Evolutionary conservation across 2,113 vertebrate genomes (phyloP), one percentile per base, ranked within the genome.

Genomic region (Solea solea): DNA sequence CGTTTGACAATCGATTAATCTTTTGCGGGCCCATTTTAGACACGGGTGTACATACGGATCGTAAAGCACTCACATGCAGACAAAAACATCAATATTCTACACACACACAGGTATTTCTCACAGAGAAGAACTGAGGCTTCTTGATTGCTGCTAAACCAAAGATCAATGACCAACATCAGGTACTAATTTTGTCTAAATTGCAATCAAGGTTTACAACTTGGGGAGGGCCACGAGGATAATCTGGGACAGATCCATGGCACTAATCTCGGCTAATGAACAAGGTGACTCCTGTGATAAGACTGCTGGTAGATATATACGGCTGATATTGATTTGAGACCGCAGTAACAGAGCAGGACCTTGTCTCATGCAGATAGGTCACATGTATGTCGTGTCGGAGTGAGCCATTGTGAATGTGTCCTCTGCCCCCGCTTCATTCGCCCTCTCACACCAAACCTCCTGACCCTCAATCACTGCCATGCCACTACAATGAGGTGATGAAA

Each of bases 261-360:
- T 89, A 82, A 89, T 90, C 84, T 81, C 21, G 46, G 51, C 78
- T 90, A 90, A 90, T 90, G 89, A 91, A 90, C 86, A 91, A 91
- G 85, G 89, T 88, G 88, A 89, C 86, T 86, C 60, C 27, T 46
- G 82, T 83, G 88, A 90, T 90, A 90, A 85, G 80, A 49, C 71
- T 76, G 39, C 66, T 74, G 60, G 64, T 86, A 82, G 76, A 86
- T 76, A 85, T 87, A 21, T 81, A 82, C 67, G 72, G 13, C n/a
- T 7, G 41, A 1, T 88, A 91, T 90, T 83, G 90, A 91, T 91
- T 75, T 53, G 56, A 64, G 52, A 59, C 64, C 69, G 76, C 76
- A 72, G 86, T 84, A 86, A 72, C 73, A 83, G 70, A 79, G 78
- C 49, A 54, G 81, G 53, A 59, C 62, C 70, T 48, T 9, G 70